Conservation (phyloP, 2,797 vertebrate species). For the Huso huso region DNA sequence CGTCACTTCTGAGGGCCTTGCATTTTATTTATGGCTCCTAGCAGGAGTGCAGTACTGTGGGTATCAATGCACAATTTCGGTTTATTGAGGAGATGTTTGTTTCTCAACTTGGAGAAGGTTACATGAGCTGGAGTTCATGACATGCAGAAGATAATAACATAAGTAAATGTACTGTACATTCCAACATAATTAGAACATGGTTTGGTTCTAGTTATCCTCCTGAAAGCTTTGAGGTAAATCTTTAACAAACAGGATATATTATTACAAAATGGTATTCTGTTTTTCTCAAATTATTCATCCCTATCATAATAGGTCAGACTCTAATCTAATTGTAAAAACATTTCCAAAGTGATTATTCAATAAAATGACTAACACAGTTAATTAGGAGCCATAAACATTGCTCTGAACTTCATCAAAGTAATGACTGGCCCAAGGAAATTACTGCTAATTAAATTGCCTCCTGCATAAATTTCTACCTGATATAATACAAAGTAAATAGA, state of each 20-base stretch:
- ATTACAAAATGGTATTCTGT: constrained; percentile 8
- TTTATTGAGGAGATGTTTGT: too few relatives aligned
- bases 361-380: constrained; percentile 93
- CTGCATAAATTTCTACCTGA: constrained; percentile 87
- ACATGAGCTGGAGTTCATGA: too few relatives aligned
- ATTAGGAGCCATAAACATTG: constrained; percentile 96
- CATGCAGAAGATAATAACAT: too few relatives aligned
- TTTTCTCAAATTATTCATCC: constrained; percentile 52
- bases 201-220: too few relatives aligned
- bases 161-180: too few relatives aligned
- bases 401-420: constrained; percentile 99
- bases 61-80: too few relatives aligned
- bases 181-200: too few relatives aligned
- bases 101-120: too few relatives aligned
- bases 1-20: too few relatives aligned
- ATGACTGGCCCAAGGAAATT: constrained; percentile 96
- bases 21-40: too few relatives aligned
- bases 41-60: too few relatives aligned
- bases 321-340: constrained; percentile 82
- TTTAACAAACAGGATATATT: constrained; percentile 10
- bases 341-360: constrained; percentile 95
- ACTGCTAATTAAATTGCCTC: constrained; percentile 96
- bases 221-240: too few relatives aligned
- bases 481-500: constrained; percentile 82
- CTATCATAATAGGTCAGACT: constrained; percentile 67